Evolutionary conservation across 1,140 invertebrate genomes (phyloP).

Genomic region (Drosophila bifasciata): DNA sequence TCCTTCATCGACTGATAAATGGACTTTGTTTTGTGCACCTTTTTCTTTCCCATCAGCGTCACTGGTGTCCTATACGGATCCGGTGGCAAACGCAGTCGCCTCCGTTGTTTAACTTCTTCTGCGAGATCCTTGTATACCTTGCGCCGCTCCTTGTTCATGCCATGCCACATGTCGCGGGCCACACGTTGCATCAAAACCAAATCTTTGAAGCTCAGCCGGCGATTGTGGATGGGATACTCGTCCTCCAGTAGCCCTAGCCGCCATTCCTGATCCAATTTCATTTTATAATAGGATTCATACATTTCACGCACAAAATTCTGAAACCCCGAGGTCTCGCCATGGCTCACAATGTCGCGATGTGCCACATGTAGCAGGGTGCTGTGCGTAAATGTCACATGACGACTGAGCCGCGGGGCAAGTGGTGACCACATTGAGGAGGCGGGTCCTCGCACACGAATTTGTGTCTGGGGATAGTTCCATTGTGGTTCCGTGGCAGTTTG

Average conservation of each 20-base stretch:
- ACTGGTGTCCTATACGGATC: constrained; percentile 13
- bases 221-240: not conserved
- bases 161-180: constrained; percentile 26
- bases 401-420: not conserved
- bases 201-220: constrained; percentile 10
- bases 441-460: too few species aligned
- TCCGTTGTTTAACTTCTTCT: constrained; percentile 3
- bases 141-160: not conserved
- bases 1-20: not conserved
- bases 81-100: constrained; percentile 5
- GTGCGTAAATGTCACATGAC: constrained; percentile 21
- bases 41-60: not conserved
- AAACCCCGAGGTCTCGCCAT: constrained; percentile 18
- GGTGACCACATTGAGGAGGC: not conserved
- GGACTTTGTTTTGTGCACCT: not conserved
- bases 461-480: too few species aligned
- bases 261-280: constrained; percentile 12
- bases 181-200: constrained; percentile 3
- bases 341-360: not conserved
- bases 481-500: too few species aligned
- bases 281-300: constrained; percentile 17
- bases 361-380: constrained; percentile 26
- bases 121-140: constrained; percentile 22
- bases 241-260: not conserved
- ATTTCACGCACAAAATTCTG: constrained; percentile 30